Evolutionary conservation across 2,888 invertebrate genomes (phyloP).

Genomic region (Standfussiana lucernea): DNA sequence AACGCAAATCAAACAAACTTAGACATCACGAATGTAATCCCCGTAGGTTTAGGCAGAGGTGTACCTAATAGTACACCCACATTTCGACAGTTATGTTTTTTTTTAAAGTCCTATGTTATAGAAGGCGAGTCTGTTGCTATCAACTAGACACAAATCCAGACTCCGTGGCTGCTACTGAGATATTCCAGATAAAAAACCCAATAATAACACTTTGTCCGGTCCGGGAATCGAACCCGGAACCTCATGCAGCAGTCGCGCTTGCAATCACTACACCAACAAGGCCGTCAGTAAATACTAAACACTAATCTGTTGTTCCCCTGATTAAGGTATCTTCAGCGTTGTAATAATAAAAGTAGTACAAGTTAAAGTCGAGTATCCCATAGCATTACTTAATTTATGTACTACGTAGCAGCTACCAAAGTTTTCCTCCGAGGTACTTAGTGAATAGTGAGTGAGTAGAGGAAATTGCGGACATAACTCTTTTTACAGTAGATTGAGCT

Average conservation of each 20-base stretch:
- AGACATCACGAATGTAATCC: background rate
- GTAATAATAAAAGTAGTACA: background rate
- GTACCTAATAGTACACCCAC: background rate
- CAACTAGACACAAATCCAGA: background rate
- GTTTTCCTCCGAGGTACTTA: conserved; percentile 53
- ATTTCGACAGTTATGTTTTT: background rate
- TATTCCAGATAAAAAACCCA: background rate
- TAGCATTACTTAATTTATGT: conserved; percentile 32
- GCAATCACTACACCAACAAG: background rate
- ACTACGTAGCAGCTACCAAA: conserved; percentile 31
- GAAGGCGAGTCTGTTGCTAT: background rate
- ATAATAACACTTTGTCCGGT: background rate
- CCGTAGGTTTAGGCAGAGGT: background rate
- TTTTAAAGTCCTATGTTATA: background rate
- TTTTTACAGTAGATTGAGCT: conserved; percentile 65
- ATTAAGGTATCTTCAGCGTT: background rate
- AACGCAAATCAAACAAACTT: conserved; percentile 1
- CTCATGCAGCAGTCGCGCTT: background rate
- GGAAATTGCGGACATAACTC: conserved; percentile 63
- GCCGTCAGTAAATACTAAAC: background rate
- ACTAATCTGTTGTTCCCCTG: background rate
- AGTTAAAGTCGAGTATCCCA: conserved; percentile 22
- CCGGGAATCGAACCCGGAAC: background rate
- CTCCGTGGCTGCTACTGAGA: background rate
- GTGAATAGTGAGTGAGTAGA: conserved; percentile 54